Evolutionary conservation across 2,888 invertebrate genomes (phyloP).

Genomic region (Tipula lateralis): DNA sequence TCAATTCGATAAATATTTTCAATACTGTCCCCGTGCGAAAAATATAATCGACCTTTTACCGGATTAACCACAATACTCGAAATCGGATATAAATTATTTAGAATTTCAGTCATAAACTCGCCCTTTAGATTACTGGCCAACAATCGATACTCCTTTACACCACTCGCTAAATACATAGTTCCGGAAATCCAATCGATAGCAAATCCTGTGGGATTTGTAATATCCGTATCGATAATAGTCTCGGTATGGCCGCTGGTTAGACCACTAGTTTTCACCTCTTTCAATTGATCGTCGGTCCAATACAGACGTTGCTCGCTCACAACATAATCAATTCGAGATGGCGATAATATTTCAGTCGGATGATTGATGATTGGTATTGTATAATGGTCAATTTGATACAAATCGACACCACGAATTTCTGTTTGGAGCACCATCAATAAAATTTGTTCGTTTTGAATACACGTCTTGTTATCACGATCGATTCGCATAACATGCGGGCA

Average conservation of each 20-base stretch:
- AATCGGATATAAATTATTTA: conserved; percentile 49
- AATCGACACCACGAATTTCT: conserved; percentile 79
- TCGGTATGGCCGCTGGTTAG: conserved; percentile 64
- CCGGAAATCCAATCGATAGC: conserved; percentile 79
- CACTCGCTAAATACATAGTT: conserved; percentile 56
- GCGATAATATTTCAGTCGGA: conserved; percentile 53
- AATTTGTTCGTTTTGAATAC: conserved; percentile 70
- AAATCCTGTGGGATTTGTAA: conserved; percentile 56
- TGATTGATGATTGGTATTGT: conserved; percentile 75
- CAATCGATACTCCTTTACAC: conserved; percentile 54
- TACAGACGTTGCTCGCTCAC: conserved; percentile 62
- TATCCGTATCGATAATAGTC: conserved; percentile 69
- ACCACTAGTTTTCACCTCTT: conserved; percentile 67
- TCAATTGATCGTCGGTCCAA: conserved; percentile 72
- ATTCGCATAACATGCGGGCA: conserved; percentile 85
- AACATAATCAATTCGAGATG: conserved; percentile 65
- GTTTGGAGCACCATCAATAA: conserved; percentile 69
- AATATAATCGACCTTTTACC: conserved; percentile 55
- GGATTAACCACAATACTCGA: conserved; percentile 70
- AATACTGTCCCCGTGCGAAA: conserved; percentile 52
- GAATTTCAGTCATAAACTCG: conserved; percentile 57
- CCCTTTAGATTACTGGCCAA: conserved; percentile 67
- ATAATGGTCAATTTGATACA: conserved; percentile 67
- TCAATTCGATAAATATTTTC: conserved; percentile 52
- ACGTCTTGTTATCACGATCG: conserved; percentile 55